A percentile compares a stretch with the other conserved stretches of the same genome.
These are phyloP conservation scores for Arvicanthis niloticus DNA, from an alignment of 2,113 vertebrate species.

Conservation along the genomic window DNA sequence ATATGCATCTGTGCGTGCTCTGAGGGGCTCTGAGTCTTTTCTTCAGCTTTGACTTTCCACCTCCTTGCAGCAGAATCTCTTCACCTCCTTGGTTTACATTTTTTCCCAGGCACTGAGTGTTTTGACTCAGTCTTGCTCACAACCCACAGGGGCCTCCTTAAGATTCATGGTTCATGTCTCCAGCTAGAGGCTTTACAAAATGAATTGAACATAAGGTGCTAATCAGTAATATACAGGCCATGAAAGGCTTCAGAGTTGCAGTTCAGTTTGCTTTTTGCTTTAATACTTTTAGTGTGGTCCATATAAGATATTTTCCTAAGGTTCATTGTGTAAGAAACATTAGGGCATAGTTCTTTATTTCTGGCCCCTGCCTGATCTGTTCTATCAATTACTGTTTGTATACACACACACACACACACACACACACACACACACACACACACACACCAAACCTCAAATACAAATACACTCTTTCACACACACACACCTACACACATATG, in stretches of 20 bases:
- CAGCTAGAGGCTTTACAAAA: conserved; percentile 40
- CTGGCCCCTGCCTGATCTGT: background rate
- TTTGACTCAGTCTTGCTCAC: conserved; percentile 49
- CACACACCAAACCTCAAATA: background rate
- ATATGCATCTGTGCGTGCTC: conserved; percentile 40
- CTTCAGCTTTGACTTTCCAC: conserved; percentile 45
- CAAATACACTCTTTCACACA: background rate
- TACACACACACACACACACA: background rate
- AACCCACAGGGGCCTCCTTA: conserved; percentile 48
- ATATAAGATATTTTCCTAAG: background rate
- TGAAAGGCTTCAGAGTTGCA: background rate
- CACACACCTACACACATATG: background rate
- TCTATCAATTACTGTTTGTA: background rate
- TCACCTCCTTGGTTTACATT: conserved; percentile 22
- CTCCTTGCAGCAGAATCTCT: conserved; percentile 4
- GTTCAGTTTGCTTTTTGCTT: conserved; percentile 23
- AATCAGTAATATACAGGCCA: conserved; percentile 34
- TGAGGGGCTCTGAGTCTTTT: background rate
- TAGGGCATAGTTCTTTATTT: background rate
- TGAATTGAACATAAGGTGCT: background rate
- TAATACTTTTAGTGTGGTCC: conserved; percentile 30
- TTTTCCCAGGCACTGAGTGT: conserved; percentile 25
- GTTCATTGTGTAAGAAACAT: background rate
- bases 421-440: background rate
- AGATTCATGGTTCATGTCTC: conserved; percentile 44